Conservation (phyloP, 2,888 invertebrate genomes). For the Eilema caniola region DNA sequence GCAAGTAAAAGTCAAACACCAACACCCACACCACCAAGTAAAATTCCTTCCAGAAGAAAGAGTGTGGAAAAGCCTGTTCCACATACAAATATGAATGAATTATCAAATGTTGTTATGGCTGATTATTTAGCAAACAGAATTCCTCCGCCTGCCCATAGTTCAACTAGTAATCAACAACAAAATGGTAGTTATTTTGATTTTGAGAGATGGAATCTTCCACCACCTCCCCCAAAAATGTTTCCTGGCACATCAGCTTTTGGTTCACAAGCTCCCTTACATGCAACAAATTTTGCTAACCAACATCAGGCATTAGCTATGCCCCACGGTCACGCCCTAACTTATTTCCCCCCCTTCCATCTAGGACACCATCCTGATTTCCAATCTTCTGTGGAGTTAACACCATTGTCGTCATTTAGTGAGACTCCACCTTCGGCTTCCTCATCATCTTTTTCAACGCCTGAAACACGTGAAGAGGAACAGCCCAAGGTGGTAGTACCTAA, state of each 20-base stretch:
- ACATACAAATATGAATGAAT: conserved; percentile 83
- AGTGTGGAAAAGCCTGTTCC: conserved; percentile 85
- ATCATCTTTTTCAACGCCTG: conserved; percentile 85
- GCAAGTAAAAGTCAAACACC: conserved; percentile 75
- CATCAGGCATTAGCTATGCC: conserved; percentile 90
- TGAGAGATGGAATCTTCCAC: conserved; percentile 92
- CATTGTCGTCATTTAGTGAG: conserved; percentile 87
- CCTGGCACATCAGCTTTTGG: conserved; percentile 87
- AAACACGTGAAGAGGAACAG: conserved; percentile 89
- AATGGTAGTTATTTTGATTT: conserved; percentile 93
- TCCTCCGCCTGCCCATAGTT: conserved; percentile 91
- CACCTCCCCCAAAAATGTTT: conserved; percentile 90
- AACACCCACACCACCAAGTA: conserved; percentile 64
- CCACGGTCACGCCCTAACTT: conserved; percentile 91
- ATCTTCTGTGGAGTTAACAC: conserved; percentile 89
- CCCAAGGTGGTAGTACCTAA: conserved; percentile 95
- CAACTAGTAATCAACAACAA: conserved; percentile 86
- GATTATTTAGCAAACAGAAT: conserved; percentile 88
- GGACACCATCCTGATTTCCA: conserved; percentile 90
- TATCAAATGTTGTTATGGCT: conserved; percentile 85
- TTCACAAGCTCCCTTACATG: conserved; percentile 86
- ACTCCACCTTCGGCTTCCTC: conserved; percentile 87
- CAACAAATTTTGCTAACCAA: conserved; percentile 87
- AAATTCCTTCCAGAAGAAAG: conserved; percentile 85
- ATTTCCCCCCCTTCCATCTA: conserved; percentile 92